Base-by-base conservation (phyloP, 2,888 invertebrate species). In the Lingula anatina region DNA sequence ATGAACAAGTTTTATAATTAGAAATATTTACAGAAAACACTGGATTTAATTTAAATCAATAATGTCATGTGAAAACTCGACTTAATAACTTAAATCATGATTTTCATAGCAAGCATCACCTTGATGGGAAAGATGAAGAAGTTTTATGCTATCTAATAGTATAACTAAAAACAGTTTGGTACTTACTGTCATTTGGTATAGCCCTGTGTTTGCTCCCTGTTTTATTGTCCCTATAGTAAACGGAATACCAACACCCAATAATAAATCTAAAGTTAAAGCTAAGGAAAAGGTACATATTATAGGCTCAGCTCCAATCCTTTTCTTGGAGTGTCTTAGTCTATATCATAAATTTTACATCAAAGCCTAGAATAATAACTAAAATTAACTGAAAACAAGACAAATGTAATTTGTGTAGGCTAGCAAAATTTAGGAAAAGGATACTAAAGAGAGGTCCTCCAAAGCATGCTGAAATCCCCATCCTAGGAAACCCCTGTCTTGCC, bases 361-460 rank as follows among this genome's bases (percentile, higher is more conserved):
- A n/a, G n/a, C n/a, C n/a, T n/a, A n/a, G n/a, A n/a, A n/a, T n/a
- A n/a, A n/a, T n/a, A n/a, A n/a, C n/a, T n/a, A n/a, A n/a, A n/a
- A n/a, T n/a, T n/a, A n/a, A n/a, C n/a, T n/a, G n/a, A n/a, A n/a
- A n/a, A n/a, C n/a, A n/a, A n/a, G n/a, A n/a, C n/a, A n/a, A n/a
- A n/a, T n/a, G n/a, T n/a, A n/a, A n/a, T n/a, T n/a, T n/a, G n/a
- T n/a, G n/a, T n/a, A n/a, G n/a, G n/a, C n/a, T n/a, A n/a, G n/a
- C n/a, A n/a, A n/a, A n/a, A n/a, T n/a, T n/a, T n/a, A n/a, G n/a
- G n/a, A n/a, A 51, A 72, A 75, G 71, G 73, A 76, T 78, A 84
- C 83, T 85, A 64, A 86, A 83, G 49, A 86, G 75, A 1, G 86
- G 86, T 5, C 85, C 85, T 20, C 85, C 86, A 66, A 84, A 84